Evolutionary conservation across 1,140 invertebrate species (phyloP), one percentile per base, ranked within the genome.

Genomic region (Conus betulinus): DNA sequence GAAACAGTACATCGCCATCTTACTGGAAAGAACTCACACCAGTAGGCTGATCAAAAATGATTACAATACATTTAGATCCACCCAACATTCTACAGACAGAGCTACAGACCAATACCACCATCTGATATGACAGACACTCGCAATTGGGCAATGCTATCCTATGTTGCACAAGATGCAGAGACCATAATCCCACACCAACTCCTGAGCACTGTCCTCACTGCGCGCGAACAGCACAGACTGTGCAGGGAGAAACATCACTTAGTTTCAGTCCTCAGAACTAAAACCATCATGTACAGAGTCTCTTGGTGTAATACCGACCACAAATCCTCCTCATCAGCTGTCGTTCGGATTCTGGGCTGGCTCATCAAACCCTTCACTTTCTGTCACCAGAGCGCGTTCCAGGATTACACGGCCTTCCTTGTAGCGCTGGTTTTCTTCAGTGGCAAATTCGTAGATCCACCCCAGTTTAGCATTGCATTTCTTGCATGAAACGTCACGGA

Each of bases 401-500:
- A 99, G 95, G 91, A 99, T 99, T 0, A 99, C 98, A 76, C 97
- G 95, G 0, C 98, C 98, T 96, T 99, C 98, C 95, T 99, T 99
- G 94, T 99, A 99, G 90, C 98, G 97, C 95, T 99, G 99, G 94
- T 97, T 98, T 90, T 99, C 98, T 94, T 99, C 99, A 10, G 98
- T 99, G 3, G 99, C 99, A 96, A 99, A 95, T 91, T 96, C 95
- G 86, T 96, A 96, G 53, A 95, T 93, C 95, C 95, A 96, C 25
- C 95, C 95, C 15, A 96, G 92, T 85, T 95, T 95, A 7, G 97
- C 97, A 90, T 97, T 97, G 95, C 99, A 99, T 93, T 98, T 98
- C 96, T 99, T 99, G 94, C 99, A 99, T 88, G 98, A 98, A 0
- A 99, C 99, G 96, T 99, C 99, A 83, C 99, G 96, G 11, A 97